phyloP scores from a whole-genome alignment of 1,140 invertebrate species.

The Conus ventricosus region DNA sequence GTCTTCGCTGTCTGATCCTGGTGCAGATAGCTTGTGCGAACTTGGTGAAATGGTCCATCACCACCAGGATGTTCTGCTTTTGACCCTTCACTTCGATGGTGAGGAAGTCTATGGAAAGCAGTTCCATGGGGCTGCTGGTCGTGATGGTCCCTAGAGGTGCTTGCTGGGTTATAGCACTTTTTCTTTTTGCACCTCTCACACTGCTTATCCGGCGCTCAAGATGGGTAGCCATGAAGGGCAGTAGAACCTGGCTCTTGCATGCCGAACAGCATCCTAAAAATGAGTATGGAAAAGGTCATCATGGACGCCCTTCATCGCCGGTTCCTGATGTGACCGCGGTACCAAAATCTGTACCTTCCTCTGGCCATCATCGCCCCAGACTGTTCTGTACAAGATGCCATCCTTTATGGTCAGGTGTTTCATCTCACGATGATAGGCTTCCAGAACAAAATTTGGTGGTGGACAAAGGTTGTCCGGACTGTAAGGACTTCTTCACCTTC shows the following conservation, averaged over 20 bases:
- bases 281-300: background rate
- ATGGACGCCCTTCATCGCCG: background rate
- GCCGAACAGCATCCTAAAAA: background rate
- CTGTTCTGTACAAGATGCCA: background rate
- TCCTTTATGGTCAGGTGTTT: too few species aligned
- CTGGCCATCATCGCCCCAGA: too few species aligned
- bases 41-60: slow-evolving; percentile 26
- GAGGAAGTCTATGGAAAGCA: slow-evolving; percentile 25
- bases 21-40: background rate
- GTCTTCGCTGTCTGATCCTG: slow-evolving; percentile 6
- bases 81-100: slow-evolving; percentile 7
- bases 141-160: background rate
- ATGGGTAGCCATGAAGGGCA: background rate
- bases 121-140: background rate
- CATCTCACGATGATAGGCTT: background rate
- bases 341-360: too few species aligned
- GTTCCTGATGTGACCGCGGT: background rate
- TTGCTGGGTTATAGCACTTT: background rate
- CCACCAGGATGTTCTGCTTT: slow-evolving; percentile 21
- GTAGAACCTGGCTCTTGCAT: background rate
- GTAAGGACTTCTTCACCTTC: too few species aligned
- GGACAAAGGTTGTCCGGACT: too few species aligned
- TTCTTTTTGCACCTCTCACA: too few species aligned
- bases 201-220: too few species aligned
- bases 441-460: background rate